Conservation (phyloP, 2,888 invertebrate genomes). For the Nudaria mundana region DNA sequence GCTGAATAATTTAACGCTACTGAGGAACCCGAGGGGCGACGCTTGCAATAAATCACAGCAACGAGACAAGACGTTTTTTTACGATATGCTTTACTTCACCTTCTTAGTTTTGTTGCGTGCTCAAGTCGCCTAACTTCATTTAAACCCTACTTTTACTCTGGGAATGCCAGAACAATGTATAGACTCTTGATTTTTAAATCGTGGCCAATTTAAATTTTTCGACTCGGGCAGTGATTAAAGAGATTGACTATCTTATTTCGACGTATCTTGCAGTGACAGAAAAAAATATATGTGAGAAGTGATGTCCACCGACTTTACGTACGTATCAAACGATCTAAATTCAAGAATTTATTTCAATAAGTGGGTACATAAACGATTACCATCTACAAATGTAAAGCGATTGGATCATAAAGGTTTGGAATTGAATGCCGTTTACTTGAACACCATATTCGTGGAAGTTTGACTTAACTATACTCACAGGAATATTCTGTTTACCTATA, state of each 20-base stretch:
- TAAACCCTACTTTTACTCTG: slow-evolving; percentile 46
- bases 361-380: slow-evolving; percentile 20
- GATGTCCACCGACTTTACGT: slow-evolving; percentile 36
- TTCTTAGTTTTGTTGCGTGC: slow-evolving; percentile 61
- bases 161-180: slow-evolving; percentile 65
- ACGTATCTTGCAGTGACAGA: slow-evolving; percentile 44
- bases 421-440: slow-evolving; percentile 14
- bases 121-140: slow-evolving; percentile 69
- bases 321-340: slow-evolving; percentile 33
- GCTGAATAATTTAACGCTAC: slow-evolving; percentile 77
- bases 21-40: slow-evolving; percentile 51
- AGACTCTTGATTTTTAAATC: slow-evolving; percentile 52
- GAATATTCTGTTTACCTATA: neutral
- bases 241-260: slow-evolving; percentile 51
- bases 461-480: neutral
- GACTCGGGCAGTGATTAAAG: slow-evolving; percentile 46
- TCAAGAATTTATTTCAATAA: slow-evolving; percentile 22
- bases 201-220: slow-evolving; percentile 64
- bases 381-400: slow-evolving; percentile 19
- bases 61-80: slow-evolving; percentile 64
- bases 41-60: slow-evolving; percentile 70
- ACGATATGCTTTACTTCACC: slow-evolving; percentile 74
- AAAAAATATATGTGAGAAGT: slow-evolving; percentile 72
- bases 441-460: neutral
- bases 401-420: slow-evolving; percentile 13